These are phyloP conservation scores for Pipistrellus pipistrellus DNA, from an alignment of 2,797 vertebrate species.

Conservation along the genomic window DNA sequence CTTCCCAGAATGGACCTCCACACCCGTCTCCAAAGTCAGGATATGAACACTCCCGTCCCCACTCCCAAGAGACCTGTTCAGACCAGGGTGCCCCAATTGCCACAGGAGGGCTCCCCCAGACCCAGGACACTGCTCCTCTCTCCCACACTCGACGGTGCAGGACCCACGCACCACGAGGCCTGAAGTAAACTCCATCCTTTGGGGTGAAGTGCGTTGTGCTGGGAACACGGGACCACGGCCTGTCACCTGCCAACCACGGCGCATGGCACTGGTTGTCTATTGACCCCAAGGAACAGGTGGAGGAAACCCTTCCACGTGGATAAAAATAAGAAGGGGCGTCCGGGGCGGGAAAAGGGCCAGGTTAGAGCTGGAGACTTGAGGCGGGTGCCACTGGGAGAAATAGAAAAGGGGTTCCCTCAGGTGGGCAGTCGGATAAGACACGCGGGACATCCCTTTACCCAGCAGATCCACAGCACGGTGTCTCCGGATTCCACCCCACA, in stretches of 20 bases:
- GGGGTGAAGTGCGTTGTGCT: neutral
- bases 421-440: rapidly evolving
- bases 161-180: rapidly evolving
- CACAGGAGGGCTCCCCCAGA: neutral
- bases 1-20: neutral
- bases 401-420: neutral
- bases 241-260: neutral
- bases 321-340: neutral
- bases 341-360: neutral
- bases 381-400: neutral
- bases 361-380: neutral
- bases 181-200: neutral
- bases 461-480: neutral
- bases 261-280: neutral
- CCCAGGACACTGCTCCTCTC: too few species aligned
- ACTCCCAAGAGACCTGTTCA: neutral
- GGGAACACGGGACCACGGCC: neutral
- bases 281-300: neutral
- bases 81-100: neutral
- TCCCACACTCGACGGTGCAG: neutral
- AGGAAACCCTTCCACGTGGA: neutral
- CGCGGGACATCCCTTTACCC: neutral
- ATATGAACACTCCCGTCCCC: neutral
- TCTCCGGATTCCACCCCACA: neutral
- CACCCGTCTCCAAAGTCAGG: neutral